A percentile compares a stretch with the other conserved stretches of the same genome.
Conservation (phyloP, 64 coral and sea anemone species). For the Acropora yongei region DNA sequence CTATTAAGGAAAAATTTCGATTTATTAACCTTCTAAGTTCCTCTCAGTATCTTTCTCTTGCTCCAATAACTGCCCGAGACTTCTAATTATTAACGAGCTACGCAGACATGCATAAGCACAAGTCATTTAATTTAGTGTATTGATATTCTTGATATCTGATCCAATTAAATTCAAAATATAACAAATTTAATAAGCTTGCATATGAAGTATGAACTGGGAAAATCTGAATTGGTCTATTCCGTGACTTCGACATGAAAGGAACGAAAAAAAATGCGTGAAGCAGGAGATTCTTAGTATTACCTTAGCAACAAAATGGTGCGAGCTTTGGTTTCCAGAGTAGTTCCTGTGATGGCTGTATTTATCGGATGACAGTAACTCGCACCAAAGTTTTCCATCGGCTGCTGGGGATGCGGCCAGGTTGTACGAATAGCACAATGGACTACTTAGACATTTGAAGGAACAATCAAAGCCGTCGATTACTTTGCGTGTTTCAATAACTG, state of each 20-base stretch:
- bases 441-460: background rate
- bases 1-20: too few species aligned
- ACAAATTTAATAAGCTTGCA: too few species aligned
- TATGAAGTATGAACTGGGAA: too few species aligned
- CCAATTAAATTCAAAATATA: too few species aligned
- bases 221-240: too few species aligned
- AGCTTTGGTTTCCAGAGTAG: background rate
- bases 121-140: too few species aligned
- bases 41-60: too few species aligned
- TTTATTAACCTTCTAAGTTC: too few species aligned
- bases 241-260: background rate
- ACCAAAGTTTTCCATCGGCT: background rate
- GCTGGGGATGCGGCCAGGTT: background rate
- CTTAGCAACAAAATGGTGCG: background rate
- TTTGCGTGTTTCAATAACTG: background rate
- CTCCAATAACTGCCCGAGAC: too few species aligned
- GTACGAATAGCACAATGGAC: background rate
- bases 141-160: too few species aligned
- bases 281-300: background rate
- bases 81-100: too few species aligned
- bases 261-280: background rate
- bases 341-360: background rate
- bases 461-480: background rate
- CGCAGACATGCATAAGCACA: too few species aligned
- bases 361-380: background rate